These are phyloP conservation scores for Maniola jurtina DNA, from an alignment of 1,140 invertebrate species.

Conservation along the genomic window DNA sequence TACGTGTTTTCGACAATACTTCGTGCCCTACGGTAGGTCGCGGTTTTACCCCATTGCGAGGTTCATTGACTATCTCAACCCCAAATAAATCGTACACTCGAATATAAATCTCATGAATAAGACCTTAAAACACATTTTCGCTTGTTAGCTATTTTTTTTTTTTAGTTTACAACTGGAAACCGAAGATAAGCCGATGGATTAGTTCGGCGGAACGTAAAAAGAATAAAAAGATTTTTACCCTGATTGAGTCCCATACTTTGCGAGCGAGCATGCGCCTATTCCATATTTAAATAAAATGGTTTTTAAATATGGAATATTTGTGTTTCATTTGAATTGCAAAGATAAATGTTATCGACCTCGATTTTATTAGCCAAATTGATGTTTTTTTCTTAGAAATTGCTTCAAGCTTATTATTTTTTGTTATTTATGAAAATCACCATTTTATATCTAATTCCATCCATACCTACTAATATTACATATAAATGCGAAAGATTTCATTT, in stretches of 20 bases:
- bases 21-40: slow-evolving; percentile 64
- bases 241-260: slow-evolving; percentile 53
- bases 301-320: not conserved
- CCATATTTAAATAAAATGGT: not conserved
- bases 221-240: slow-evolving; percentile 50
- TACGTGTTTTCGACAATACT: slow-evolving; percentile 37
- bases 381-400: too few relatives aligned
- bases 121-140: slow-evolving; percentile 34
- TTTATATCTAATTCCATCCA: too few relatives aligned
- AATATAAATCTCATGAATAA: slow-evolving; percentile 33
- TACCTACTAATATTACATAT: not conserved
- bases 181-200: slow-evolving; percentile 65
- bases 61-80: slow-evolving; percentile 61
- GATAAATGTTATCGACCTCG: not conserved
- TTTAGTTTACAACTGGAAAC: slow-evolving; percentile 50
- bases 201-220: slow-evolving; percentile 56
- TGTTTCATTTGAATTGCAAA: not conserved
- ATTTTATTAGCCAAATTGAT: too few relatives aligned
- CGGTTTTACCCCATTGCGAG: slow-evolving; percentile 51
- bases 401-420: too few relatives aligned
- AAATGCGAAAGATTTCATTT: not conserved
- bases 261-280: slow-evolving; percentile 16
- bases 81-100: slow-evolving; percentile 14
- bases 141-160: slow-evolving; percentile 15
- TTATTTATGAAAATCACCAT: too few relatives aligned